phyloP scores from a whole-genome alignment of 2,888 invertebrate species.

The Lysandra bellargus region DNA sequence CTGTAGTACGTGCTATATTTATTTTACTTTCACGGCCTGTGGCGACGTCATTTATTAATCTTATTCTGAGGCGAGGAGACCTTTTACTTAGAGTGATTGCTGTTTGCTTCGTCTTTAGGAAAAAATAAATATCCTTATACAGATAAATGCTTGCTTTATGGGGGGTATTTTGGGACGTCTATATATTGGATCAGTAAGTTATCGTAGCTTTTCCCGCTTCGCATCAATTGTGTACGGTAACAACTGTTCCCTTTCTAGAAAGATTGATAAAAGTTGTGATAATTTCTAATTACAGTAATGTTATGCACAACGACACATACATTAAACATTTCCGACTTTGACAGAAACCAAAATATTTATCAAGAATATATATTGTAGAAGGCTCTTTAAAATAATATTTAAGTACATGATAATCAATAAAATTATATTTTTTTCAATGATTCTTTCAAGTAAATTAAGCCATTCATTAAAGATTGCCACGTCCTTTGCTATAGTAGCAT shows the following conservation, averaged over 20 bases:
- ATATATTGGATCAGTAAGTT: conserved; percentile 1
- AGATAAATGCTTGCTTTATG: neutral
- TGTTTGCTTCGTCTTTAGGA: conserved; percentile 29
- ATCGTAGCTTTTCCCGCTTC: neutral
- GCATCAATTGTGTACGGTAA: neutral
- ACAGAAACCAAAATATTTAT: too few relatives aligned
- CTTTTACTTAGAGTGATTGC: conserved; percentile 31
- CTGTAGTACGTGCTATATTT: conserved; percentile 28
- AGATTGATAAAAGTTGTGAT: neutral
- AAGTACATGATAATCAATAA: neutral
- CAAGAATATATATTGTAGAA: too few relatives aligned
- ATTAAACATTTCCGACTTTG: too few relatives aligned
- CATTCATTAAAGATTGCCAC: neutral
- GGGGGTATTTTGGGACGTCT: neutral
- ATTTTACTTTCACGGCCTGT: conserved; percentile 22
- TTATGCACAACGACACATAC: too few relatives aligned
- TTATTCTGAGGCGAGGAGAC: conserved; percentile 24
- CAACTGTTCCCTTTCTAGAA: neutral
- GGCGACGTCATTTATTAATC: conserved; percentile 29
- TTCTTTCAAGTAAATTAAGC: neutral
- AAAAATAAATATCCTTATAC: conserved; percentile 11
- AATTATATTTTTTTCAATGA: too few relatives aligned
- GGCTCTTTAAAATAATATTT: neutral
- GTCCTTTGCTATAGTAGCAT: neutral
- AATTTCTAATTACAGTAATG: too few relatives aligned